phyloP scores from a whole-genome alignment of 2,797 vertebrate genomes.

The Enteromius anoplus region DNA sequence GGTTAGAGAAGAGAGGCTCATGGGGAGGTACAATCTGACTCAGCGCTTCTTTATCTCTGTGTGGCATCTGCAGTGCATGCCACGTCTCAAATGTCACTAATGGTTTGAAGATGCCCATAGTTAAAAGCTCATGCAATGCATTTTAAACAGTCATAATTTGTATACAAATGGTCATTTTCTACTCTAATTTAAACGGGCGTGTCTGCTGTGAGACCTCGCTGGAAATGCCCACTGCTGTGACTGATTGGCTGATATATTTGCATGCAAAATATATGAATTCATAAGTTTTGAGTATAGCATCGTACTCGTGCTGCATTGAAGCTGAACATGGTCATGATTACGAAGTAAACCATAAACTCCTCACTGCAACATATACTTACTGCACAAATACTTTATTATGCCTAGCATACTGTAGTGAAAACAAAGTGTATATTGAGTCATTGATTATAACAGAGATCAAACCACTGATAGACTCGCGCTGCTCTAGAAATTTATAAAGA shows the following conservation, averaged over 20 bases:
- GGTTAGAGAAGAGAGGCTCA: slow-evolving; percentile 78
- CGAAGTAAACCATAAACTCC: background rate
- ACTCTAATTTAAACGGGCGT: background rate
- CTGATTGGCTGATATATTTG: background rate
- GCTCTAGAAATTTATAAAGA: background rate
- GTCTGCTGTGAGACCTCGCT: background rate
- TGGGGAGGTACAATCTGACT: slow-evolving; percentile 77
- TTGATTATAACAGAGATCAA: background rate
- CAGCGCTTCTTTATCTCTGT: background rate
- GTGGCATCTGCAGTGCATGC: background rate
- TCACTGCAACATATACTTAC: background rate
- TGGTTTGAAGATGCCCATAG: background rate
- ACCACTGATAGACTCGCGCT: background rate
- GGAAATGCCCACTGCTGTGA: background rate
- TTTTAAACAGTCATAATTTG: background rate
- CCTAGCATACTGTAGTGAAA: background rate
- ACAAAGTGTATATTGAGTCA: background rate
- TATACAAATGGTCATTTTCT: background rate
- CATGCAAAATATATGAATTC: no score
- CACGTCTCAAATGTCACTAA: background rate
- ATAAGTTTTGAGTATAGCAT: background rate
- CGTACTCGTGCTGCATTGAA: background rate
- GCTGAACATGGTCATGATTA: background rate
- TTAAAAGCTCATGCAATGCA: background rate
- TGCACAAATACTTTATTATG: background rate